Evolutionary conservation across 2,113 vertebrate species (phyloP).

Genomic region (Lepidothrix coronata): DNA sequence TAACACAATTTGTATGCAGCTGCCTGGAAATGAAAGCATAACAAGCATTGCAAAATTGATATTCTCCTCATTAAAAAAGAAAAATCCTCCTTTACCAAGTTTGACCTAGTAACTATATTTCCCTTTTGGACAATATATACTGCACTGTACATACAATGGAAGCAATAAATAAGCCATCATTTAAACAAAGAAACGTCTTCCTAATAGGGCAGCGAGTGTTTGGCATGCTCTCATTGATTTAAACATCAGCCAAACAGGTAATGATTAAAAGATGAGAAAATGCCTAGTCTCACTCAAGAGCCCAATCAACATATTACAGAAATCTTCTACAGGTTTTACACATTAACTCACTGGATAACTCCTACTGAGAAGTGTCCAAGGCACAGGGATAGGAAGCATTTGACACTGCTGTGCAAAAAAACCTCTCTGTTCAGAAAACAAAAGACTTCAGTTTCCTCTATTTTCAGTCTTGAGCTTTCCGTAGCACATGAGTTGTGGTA

Average conservation of each 20-base stretch:
- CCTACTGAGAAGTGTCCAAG: background rate
- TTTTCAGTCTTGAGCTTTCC: background rate
- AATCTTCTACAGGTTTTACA: background rate
- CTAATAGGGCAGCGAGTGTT: background rate
- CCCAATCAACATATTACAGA: slow-evolving; percentile 1
- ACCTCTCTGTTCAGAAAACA: background rate
- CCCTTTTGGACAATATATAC: slow-evolving; percentile 28
- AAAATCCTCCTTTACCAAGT: background rate
- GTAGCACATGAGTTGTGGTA: background rate
- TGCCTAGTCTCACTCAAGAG: background rate
- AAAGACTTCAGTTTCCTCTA: background rate
- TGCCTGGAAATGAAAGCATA: slow-evolving; percentile 2
- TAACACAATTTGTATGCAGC: background rate
- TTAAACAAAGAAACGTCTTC: background rate
- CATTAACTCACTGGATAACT: background rate
- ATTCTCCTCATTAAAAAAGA: slow-evolving; percentile 22
- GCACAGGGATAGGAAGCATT: background rate
- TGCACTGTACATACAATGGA: background rate
- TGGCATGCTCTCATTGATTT: slow-evolving; percentile 14
- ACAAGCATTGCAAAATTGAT: background rate
- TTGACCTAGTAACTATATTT: background rate
- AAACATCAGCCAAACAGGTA: slow-evolving; percentile 27
- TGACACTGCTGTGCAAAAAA: background rate
- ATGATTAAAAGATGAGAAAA: slow-evolving; percentile 45
- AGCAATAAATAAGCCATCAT: slow-evolving; percentile 38